A percentile compares a stretch with the other conserved stretches of the same genome.
These are phyloP conservation scores for Nomada flava DNA, from an alignment of 2,888 invertebrate genomes.

Conservation along the genomic window DNA sequence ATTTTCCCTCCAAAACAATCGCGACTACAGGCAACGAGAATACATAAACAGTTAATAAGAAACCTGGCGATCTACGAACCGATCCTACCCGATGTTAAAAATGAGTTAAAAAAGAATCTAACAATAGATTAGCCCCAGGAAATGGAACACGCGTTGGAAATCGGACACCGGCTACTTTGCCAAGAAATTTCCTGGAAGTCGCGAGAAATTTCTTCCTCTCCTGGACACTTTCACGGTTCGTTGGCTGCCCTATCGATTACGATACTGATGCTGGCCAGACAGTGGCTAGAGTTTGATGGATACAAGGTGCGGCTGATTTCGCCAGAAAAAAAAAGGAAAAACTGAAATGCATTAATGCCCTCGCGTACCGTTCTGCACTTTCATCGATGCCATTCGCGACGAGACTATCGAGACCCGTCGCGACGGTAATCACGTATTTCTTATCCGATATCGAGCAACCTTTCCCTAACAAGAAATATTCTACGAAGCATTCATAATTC, in stretches of 20 bases:
- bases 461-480: constrained; percentile 8
- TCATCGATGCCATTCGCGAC: constrained; percentile 14
- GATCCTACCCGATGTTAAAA: neutral
- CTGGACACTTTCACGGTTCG: constrained; percentile 47
- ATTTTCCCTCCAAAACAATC: too few relatives aligned
- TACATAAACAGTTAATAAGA: neutral
- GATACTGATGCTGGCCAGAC: neutral
- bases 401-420: neutral
- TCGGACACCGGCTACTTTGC: neutral
- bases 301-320: constrained; percentile 27
- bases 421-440: constrained; percentile 14
- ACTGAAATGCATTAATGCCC: constrained; percentile 31
- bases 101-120: neutral
- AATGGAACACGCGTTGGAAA: neutral
- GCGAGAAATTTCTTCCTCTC: constrained; percentile 15
- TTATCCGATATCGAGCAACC: constrained; percentile 4
- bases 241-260: constrained; percentile 40
- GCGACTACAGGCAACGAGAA: too few relatives aligned
- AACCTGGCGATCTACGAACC: neutral
- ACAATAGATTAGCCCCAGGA: neutral
- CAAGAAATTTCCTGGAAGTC: constrained; percentile 12
- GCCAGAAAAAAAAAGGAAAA: neutral
- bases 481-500: constrained; percentile 8
- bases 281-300: constrained; percentile 28
- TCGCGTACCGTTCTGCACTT: neutral